Conservation (phyloP, 2,113 vertebrate species). For the Pomatostomus ruficeps region DNA sequence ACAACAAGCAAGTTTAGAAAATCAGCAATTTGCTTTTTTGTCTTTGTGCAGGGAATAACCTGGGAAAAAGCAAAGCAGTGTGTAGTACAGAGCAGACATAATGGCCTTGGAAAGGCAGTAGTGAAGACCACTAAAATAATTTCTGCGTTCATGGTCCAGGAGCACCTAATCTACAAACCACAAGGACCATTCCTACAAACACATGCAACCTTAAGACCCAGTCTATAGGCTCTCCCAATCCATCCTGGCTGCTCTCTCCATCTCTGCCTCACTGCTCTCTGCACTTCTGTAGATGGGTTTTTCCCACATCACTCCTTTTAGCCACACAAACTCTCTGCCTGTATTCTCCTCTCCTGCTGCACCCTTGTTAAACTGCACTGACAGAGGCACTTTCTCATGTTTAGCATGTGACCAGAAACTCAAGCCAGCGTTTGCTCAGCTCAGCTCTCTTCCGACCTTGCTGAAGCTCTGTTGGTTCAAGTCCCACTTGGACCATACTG, state of each 20-base stretch:
- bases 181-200: neutral
- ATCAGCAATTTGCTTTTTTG: neutral
- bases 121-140: neutral
- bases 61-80: neutral
- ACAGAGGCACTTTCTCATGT: neutral
- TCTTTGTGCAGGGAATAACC: neutral
- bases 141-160: neutral
- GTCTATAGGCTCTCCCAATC: neutral
- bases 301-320: neutral
- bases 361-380: neutral
- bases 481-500: neutral
- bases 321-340: neutral
- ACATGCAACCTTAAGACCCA: neutral
- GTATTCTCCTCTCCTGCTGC: neutral
- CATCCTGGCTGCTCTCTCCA: neutral
- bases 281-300: neutral
- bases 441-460: neutral
- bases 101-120: neutral
- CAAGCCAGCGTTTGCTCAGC: neutral
- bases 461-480: neutral
- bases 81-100: neutral
- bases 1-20: neutral
- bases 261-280: neutral
- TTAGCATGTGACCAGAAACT: neutral
- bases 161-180: neutral